Evolutionary conservation across 1,140 invertebrate genomes (phyloP).

Genomic region (Gonatopus flavifemur): DNA sequence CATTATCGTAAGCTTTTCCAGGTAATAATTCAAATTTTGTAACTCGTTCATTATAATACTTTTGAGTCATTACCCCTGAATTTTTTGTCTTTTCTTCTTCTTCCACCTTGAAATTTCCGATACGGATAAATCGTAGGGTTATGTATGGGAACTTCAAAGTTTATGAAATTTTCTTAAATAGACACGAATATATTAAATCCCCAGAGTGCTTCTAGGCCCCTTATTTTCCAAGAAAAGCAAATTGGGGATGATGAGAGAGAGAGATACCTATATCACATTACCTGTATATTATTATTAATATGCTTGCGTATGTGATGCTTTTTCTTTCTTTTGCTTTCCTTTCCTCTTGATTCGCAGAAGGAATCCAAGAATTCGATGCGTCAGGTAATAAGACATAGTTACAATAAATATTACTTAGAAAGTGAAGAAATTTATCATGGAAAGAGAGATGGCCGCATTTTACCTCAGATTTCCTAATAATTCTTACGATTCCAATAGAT

Average conservation of each 20-base stretch:
- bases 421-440: conserved; percentile 36
- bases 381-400: conserved; percentile 39
- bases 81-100: too few species aligned
- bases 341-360: background rate
- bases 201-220: conserved; percentile 43
- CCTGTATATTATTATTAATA: conserved; percentile 24
- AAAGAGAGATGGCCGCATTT: conserved; percentile 50
- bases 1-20: too few species aligned
- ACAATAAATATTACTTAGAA: conserved; percentile 36
- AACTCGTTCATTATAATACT: too few species aligned
- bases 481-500: conserved; percentile 18
- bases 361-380: conserved; percentile 1
- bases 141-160: conserved; percentile 1
- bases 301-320: background rate
- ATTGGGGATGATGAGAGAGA: conserved; percentile 37
- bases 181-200: conserved; percentile 43
- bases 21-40: too few species aligned
- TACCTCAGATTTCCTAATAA: conserved; percentile 38
- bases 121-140: background rate
- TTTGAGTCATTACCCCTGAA: too few species aligned
- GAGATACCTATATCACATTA: conserved; percentile 40
- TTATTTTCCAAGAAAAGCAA: conserved; percentile 40
- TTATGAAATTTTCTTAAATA: conserved; percentile 17
- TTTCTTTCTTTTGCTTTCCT: background rate
- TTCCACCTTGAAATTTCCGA: background rate